Evolutionary conservation across 2,888 invertebrate genomes (phyloP).

Genomic region (Stenotaenia linearis): DNA sequence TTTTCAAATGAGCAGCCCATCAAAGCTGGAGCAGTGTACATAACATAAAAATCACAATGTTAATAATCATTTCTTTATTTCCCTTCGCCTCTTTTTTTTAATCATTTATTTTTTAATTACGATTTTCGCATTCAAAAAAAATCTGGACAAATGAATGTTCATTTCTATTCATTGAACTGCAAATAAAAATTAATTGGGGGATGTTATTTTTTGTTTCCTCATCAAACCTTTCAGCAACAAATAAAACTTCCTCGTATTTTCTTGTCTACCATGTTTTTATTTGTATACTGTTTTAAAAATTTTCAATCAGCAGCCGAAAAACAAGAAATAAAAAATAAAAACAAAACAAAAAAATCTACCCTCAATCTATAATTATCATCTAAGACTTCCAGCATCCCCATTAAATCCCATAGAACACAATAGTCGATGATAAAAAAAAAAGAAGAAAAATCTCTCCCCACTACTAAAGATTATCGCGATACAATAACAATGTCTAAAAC

Average conservation of each 20-base stretch:
- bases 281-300: too few species aligned
- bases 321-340: background rate
- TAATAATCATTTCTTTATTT: background rate
- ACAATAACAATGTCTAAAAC: background rate
- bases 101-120: background rate
- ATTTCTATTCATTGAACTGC: background rate
- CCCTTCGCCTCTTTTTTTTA: background rate
- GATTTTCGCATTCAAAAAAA: background rate
- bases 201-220: background rate
- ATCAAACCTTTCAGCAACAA: background rate
- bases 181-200: background rate
- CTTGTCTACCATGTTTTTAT: background rate
- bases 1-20: background rate
- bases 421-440: background rate
- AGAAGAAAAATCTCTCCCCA: background rate
- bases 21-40: background rate
- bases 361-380: background rate
- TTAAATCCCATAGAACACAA: background rate
- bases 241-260: background rate
- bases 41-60: background rate
- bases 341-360: background rate
- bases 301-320: background rate
- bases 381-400: background rate
- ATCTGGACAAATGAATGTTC: background rate
- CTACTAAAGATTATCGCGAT: background rate